Evolutionary conservation across 1,140 invertebrate species (phyloP).

Genomic region (Melanaphis sacchari): DNA sequence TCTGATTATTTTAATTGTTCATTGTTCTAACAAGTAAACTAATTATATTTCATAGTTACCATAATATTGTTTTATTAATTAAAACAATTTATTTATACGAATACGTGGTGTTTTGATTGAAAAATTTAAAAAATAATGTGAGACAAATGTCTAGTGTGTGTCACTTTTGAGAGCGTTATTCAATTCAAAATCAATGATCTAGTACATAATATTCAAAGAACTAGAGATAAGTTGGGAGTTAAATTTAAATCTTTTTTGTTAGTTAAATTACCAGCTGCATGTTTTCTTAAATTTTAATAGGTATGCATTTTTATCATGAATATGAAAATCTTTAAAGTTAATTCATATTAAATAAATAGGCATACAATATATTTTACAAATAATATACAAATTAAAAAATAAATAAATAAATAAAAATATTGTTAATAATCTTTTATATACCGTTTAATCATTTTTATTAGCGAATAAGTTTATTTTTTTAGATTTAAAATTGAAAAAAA

Average conservation of each 20-base stretch:
- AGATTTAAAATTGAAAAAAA: too few relatives aligned
- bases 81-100: not conserved
- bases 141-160: not conserved
- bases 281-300: too few relatives aligned
- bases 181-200: not conserved
- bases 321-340: too few relatives aligned
- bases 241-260: not conserved
- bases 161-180: not conserved
- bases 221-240: not conserved
- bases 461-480: too few relatives aligned
- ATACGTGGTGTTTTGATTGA: not conserved
- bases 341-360: too few relatives aligned
- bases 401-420: too few relatives aligned
- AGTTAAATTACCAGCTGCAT: not conserved
- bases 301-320: too few relatives aligned
- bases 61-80: constrained; percentile 12
- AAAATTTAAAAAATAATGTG: not conserved
- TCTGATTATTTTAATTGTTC: not conserved
- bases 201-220: not conserved
- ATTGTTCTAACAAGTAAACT: not conserved
- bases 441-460: too few relatives aligned
- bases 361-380: too few relatives aligned
- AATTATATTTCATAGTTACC: not conserved
- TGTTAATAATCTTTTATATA: too few relatives aligned
- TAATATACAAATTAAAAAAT: too few relatives aligned